These are phyloP conservation scores for Hippocampus mohnikei DNA, from an alignment of 2,113 vertebrate genomes.

Conservation along the genomic window DNA sequence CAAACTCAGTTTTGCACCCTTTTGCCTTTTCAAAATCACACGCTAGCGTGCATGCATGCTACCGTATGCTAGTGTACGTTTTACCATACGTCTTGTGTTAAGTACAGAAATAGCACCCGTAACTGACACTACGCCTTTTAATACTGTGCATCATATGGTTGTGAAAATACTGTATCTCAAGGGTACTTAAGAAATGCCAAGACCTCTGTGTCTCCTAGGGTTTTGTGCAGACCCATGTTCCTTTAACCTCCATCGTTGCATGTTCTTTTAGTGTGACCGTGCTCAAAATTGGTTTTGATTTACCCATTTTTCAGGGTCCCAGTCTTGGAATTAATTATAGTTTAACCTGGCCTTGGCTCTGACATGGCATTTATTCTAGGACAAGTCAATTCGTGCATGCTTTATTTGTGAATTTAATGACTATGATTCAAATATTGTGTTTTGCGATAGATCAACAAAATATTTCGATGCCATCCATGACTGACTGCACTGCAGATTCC, in stretches of 20 bases:
- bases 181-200: not conserved
- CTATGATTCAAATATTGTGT: not conserved
- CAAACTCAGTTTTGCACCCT: no score
- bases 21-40: no score
- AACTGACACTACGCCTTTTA: no score
- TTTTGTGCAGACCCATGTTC: not conserved
- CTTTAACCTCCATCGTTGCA: not conserved
- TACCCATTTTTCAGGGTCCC: not conserved
- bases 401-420: not conserved
- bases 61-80: no score
- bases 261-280: not conserved
- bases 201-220: not conserved
- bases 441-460: no score
- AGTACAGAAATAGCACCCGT: no score
- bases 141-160: no score
- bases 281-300: not conserved
- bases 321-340: not conserved
- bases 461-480: not conserved
- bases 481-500: not conserved
- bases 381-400: not conserved
- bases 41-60: no score
- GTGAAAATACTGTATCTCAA: not conserved
- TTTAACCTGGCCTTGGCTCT: not conserved
- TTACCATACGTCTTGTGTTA: no score
- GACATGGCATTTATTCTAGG: no score